Evolutionary conservation across 2,113 vertebrate genomes (phyloP), one percentile per base, ranked within the genome.

Genomic region (Rhinogobius similis): DNA sequence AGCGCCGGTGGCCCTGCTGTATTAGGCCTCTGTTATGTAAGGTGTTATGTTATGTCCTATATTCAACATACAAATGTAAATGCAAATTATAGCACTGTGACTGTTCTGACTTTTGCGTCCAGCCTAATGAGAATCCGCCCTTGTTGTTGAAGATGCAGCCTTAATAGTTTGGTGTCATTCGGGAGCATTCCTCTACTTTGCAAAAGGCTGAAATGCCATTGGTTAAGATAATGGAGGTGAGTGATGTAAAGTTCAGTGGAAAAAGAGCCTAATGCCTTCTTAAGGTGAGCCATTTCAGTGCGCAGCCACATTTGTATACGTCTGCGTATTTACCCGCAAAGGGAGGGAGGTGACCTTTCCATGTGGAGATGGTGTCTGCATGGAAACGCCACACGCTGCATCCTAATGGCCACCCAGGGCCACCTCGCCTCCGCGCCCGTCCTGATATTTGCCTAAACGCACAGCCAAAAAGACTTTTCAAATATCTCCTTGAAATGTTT

Each of bases 361-460:
- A 77, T 77, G 84, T 76, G 78, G 89, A 86, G 92, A 92, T 89
- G 84, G 82, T 88, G 92, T 93, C 92, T 94, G 92, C 87, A 83
- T 88, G 84, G 84, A 77, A 87, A 83, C 72, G 73, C 81, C 68
- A 83, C 89, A 72, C 29, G 77, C 89, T 91, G 93, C 91, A 94
- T 94, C 90, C 87, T 94, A 94, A 94, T 93, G 88, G 91, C 88
- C 89, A 86, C 89, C 88, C 83, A 87, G 88, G 89, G 90, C 92
- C 91, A 86, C 87, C 84, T 76, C 77, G 84, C 86, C 84, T 85
- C 89, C 76, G 75, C 82, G 74, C 81, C 81, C 72, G 27, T 76
- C 82, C 86, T 94, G 93, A 93, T 94, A 93, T 93, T 94, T 93
- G 90, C 93, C 89, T 91, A 91, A 93, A 93, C 73, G 78, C 79